phyloP scores from a whole-genome alignment of 2,888 invertebrate genomes.

The Metallyticus violacea region DNA sequence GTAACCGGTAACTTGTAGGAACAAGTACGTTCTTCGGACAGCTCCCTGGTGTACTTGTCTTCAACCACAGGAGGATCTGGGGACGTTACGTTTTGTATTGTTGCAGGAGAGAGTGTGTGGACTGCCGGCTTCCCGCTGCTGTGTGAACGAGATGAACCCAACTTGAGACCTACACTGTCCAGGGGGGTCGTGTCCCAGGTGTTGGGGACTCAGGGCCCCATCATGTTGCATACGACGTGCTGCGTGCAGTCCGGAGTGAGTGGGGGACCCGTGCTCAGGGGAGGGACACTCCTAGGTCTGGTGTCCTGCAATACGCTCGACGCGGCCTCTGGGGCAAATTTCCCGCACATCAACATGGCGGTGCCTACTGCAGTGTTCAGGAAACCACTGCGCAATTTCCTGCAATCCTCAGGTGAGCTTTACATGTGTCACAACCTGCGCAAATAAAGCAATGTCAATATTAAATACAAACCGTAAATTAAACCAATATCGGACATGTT shows the following conservation, averaged over 20 bases:
- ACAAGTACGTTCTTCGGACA: no score
- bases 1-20: no score
- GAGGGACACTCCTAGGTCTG: conserved; percentile 46
- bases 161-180: conserved; percentile 53
- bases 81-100: no score
- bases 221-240: conserved; percentile 60
- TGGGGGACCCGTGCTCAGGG: conserved; percentile 59
- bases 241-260: conserved; percentile 62
- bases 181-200: conserved; percentile 56
- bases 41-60: no score
- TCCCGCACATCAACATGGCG: conserved; percentile 61
- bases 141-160: conserved; percentile 48
- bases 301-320: conserved; percentile 59
- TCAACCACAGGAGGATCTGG: no score
- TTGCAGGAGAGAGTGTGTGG: conserved; percentile 56
- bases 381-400: conserved; percentile 47
- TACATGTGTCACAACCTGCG: background rate
- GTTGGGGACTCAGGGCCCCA: conserved; percentile 40
- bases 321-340: conserved; percentile 49
- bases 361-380: conserved; percentile 53
- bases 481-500: no score
- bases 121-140: conserved; percentile 61
- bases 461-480: no score
- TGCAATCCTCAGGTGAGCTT: conserved; percentile 50
- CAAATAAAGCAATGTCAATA: no score